Evolutionary conservation across 2,113 vertebrate species (phyloP), one percentile per base, ranked within the genome.

Genomic region (Oostethus manadensis): DNA sequence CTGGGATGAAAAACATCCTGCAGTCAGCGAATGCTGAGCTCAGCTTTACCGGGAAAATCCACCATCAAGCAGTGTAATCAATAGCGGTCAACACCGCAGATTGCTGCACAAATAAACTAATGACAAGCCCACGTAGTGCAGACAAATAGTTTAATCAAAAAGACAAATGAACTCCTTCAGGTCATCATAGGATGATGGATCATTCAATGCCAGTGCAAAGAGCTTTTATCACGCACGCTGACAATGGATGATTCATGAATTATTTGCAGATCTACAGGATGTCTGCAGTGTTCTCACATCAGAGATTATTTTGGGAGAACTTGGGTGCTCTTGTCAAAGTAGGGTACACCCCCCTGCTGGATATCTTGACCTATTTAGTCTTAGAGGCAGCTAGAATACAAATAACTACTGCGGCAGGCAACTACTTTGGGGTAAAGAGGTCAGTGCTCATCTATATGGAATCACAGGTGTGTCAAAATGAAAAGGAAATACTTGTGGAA

Each of bases 81-180:
- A 84, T 85, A 77, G 56, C 60, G 63, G 75, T 78, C 76, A 77
- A 71, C 80, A 79, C 65, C 65, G 48, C 66, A 59, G 54, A 66
- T 63, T 66, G 62, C 72, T 74, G 76, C 72, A 73, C 69, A 80
- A 80, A 80, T 83, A 79, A 77, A 78, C 70, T 67, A 78, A 81
- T 80, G 76, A 74, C 74, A 71, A 56, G 44, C 70, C 56, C 53
- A 17, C 16, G 63, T 78, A 68, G 72, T 43, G 58, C 72, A 76
- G 67, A 73, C 59, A 84, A 84, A 79, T 62, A 21, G 57, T 79
- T 73, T 72, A 15, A 74, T 80, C 76, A 73, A 59, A 70, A 56
- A 44, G 23, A 68, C 53, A 26, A 42, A 42, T 49, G 26, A 1
- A 20, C 50, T 62, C 40, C 51, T 51, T 56, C 54, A n/a, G 13